These are phyloP conservation scores for Argyresthia goedartella DNA, from an alignment of 2,888 invertebrate genomes.

Conservation along the genomic window DNA sequence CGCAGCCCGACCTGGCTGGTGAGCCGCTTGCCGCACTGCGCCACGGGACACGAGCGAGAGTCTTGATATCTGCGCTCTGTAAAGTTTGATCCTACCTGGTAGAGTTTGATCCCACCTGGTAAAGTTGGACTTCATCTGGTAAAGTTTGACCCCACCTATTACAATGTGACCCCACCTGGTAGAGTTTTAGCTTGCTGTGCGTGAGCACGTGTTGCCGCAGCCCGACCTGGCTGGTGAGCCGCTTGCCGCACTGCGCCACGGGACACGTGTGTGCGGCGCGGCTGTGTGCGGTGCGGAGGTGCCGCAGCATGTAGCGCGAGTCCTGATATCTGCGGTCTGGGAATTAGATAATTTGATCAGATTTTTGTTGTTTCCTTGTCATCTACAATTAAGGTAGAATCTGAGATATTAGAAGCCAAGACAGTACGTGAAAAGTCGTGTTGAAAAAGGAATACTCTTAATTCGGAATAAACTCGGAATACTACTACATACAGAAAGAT, in stretches of 20 bases:
- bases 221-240: constrained; percentile 35
- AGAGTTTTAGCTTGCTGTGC: constrained; percentile 52
- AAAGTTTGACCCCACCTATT: no score
- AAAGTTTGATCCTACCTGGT: no score
- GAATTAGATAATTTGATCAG: not conserved
- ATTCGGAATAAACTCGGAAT: no score
- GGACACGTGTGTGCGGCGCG: constrained; percentile 46
- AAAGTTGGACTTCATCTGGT: no score
- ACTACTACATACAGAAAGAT: no score
- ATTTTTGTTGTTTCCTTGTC: no score
- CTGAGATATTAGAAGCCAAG: no score
- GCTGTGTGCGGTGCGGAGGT: constrained; percentile 58
- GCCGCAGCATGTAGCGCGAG: constrained; percentile 65
- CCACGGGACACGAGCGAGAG: constrained; percentile 62
- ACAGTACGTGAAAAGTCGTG: no score
- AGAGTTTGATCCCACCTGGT: no score
- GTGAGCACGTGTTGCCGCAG: constrained; percentile 61
- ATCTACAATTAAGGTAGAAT: no score
- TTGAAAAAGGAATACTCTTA: no score
- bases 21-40: constrained; percentile 29
- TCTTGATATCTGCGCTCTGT: constrained; percentile 53
- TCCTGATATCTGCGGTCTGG: constrained; percentile 53
- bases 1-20: not conserved
- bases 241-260: constrained; percentile 39
- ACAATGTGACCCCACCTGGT: no score